These are phyloP conservation scores for Daphoenositta chrysoptera DNA, from an alignment of 2,113 vertebrate species.

Conservation along the genomic window DNA sequence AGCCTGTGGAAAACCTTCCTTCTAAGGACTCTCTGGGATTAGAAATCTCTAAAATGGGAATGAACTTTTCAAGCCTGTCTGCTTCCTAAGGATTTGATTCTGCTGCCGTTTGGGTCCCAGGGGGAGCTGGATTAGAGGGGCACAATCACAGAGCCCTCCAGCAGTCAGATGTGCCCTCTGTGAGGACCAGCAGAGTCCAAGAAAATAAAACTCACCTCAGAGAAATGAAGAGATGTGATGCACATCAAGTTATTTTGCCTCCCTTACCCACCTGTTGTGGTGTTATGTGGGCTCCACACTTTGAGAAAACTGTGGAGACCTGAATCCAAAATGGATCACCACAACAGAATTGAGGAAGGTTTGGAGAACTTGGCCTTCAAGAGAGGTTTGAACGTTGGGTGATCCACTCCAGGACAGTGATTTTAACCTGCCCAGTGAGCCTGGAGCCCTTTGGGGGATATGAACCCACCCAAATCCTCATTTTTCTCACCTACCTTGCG, in stretches of 20 bases:
- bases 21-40: neutral
- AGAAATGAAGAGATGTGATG: neutral
- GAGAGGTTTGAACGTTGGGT: neutral
- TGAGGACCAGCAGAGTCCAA: neutral
- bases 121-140: neutral
- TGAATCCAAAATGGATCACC: neutral
- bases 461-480: neutral
- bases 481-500: neutral
- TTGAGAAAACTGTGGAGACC: neutral
- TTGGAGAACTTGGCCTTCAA: neutral
- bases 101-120: neutral
- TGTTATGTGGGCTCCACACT: neutral
- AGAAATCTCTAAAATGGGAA: slow-evolving; percentile 9
- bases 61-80: neutral
- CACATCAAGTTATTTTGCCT: neutral
- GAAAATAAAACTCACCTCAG: neutral
- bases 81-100: neutral
- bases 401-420: too few relatives aligned
- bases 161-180: neutral
- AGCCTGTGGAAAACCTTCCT: slow-evolving; percentile 13
- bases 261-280: neutral
- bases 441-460: neutral
- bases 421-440: neutral
- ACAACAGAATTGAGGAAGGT: neutral
- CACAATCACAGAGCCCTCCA: neutral